phyloP scores from a whole-genome alignment of 1,140 invertebrate species.

The Fopius arisanus region DNA sequence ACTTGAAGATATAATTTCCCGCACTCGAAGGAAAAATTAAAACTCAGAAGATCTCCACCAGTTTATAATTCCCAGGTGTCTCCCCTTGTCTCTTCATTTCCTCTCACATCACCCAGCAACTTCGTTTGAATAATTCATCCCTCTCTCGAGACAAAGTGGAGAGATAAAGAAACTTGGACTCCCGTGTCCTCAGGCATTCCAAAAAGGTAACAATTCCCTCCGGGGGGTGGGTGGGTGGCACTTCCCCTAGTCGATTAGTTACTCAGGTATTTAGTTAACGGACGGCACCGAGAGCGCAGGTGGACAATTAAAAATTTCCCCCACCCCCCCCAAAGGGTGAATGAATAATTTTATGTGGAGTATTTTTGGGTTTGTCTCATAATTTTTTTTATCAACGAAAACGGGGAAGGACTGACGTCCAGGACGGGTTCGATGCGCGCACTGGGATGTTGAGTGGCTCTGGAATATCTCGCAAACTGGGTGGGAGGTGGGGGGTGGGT shows the following conservation, averaged over 20 bases:
- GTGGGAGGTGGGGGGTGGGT: constrained; percentile 27
- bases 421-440: constrained; percentile 59
- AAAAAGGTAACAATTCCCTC: not conserved
- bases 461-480: constrained; percentile 24
- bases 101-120: not conserved
- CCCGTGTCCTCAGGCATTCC: not conserved
- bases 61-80: not conserved
- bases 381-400: too few relatives aligned
- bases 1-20: too few relatives aligned
- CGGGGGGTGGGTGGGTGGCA: not conserved
- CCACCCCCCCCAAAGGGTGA: too few relatives aligned
- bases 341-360: too few relatives aligned
- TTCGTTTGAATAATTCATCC: not conserved
- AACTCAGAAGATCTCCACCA: too few relatives aligned
- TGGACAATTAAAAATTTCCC: not conserved
- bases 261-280: not conserved
- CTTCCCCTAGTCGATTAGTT: not conserved
- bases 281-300: not conserved
- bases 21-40: too few relatives aligned
- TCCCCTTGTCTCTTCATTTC: not conserved
- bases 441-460: constrained; percentile 53
- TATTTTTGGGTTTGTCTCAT: too few relatives aligned
- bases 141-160: not conserved
- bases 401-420: constrained; percentile 57
- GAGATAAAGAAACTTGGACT: not conserved